Evolutionary conservation across 2,888 invertebrate species (phyloP).

Genomic region (Fragum fragum): DNA sequence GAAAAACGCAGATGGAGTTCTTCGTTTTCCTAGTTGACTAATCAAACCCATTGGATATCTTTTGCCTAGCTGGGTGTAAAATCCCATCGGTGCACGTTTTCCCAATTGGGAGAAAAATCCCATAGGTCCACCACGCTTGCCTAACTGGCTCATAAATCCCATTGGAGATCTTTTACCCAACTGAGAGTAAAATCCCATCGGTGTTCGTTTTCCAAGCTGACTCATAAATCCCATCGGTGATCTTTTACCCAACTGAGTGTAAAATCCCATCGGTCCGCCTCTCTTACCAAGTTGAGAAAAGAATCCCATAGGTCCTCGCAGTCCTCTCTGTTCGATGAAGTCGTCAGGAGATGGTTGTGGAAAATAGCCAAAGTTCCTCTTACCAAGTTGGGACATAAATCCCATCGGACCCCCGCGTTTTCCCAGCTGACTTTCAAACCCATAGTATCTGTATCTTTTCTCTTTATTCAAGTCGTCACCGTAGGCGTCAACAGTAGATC

Average conservation of each 20-base stretch:
- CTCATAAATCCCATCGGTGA: slow-evolving; percentile 48
- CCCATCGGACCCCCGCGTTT: slow-evolving; percentile 42
- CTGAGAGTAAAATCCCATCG: slow-evolving; percentile 46
- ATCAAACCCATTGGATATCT: slow-evolving; percentile 44
- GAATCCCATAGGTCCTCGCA: slow-evolving; percentile 52
- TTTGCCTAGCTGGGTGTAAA: slow-evolving; percentile 38
- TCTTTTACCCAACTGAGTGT: slow-evolving; percentile 50
- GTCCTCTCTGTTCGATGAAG: slow-evolving; percentile 25
- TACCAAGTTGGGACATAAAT: slow-evolving; percentile 35
- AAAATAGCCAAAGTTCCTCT: slow-evolving; percentile 44
- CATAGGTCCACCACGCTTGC: slow-evolving; percentile 48
- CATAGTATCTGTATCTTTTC: slow-evolving; percentile 7
- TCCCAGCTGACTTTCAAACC: slow-evolving; percentile 16
- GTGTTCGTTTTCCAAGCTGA: slow-evolving; percentile 52
- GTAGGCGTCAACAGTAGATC: background rate
- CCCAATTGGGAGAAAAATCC: slow-evolving; percentile 47
- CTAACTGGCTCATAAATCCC: slow-evolving; percentile 41
- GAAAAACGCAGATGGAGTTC: slow-evolving; percentile 43
- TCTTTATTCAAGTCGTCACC: background rate
- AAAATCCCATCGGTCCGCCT: slow-evolving; percentile 52
- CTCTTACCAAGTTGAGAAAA: slow-evolving; percentile 47
- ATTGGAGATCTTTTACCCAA: slow-evolving; percentile 47
- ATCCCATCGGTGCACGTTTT: slow-evolving; percentile 52
- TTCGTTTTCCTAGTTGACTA: slow-evolving; percentile 48
- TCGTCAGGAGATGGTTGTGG: slow-evolving; percentile 14